Evolutionary conservation across 92 coral and sea anemone genomes (phyloP), one percentile per base, ranked within the genome.

Genomic region (Galaxea fascicularis): DNA sequence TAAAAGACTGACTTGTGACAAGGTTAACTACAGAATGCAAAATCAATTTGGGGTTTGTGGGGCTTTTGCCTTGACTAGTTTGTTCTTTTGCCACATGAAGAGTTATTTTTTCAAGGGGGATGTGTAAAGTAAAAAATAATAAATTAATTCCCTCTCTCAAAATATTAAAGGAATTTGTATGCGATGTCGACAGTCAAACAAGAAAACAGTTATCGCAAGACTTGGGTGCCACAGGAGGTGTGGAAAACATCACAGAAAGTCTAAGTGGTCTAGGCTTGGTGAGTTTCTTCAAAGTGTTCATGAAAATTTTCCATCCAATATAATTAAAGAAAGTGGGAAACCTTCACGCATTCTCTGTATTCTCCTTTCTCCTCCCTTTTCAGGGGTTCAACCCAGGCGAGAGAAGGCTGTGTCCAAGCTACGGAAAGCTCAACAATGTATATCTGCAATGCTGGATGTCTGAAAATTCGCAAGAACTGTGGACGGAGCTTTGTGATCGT

Each of bases 181-280:
- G 83, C 83, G 76, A 80, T 80, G 85, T 30, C 76, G 76, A 80
- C 66, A 80, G 73, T 49, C 64, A 47, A 45, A 26, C 76, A 65
- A 65, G 16, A 29, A 8, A 47, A 47, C 85, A 80, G n/a, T n/a
- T n/a, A n/a, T n/a, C n/a, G n/a, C n/a, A n/a, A n/a, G n/a, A n/a
- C n/a, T n/a, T n/a, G n/a, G 85, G 65, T 24, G 85, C 85, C 45
- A 63, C 74, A 41, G 54, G 74, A 67, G 74, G 54, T 41, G 54
- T 20, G 60, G 74, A 63, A 45, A 49, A 66, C 76, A 67, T 52
- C 76, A 59, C 51, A 66, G 59, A 65, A 66, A 49, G 76, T 24
- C 65, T 80, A 80, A 66, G 76, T 68, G 64, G 49, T 66, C 76
- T 80, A 80, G 28, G 76, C 76, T 67, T 80, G 85, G 85, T 80